Percentiles rank a stretch among this genome's conserved stretches.
phyloP scores from a whole-genome alignment of 2,113 vertebrate genomes.

The Etia nguti region DNA sequence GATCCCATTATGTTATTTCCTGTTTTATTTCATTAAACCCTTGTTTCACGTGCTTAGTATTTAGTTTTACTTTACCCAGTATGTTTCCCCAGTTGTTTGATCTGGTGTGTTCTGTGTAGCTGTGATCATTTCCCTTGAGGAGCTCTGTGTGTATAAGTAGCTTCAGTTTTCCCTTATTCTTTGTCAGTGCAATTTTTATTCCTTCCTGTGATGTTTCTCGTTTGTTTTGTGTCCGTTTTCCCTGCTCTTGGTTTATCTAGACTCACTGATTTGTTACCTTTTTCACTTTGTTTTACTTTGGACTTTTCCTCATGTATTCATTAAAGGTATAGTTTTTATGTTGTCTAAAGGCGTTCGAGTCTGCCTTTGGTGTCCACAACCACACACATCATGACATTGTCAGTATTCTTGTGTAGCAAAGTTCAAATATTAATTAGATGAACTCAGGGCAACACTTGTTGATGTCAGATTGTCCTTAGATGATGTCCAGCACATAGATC shows the following conservation, averaged over 20 bases:
- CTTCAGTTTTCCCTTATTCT: background rate
- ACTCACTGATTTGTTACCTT: background rate
- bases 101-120: background rate
- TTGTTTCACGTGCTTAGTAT: background rate
- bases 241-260: background rate
- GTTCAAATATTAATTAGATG: background rate
- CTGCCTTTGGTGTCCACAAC: background rate
- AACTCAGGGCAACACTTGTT: background rate
- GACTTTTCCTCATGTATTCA: background rate
- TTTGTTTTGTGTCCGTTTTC: background rate
- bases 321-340: background rate
- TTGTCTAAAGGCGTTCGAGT: background rate
- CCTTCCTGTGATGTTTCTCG: background rate
- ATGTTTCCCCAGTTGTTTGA: background rate
- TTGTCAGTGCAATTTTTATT: background rate
- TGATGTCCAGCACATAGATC: background rate
- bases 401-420: background rate
- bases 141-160: background rate
- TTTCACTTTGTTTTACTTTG: background rate
- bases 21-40: background rate
- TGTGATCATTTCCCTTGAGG: background rate
- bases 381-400: background rate
- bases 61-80: background rate
- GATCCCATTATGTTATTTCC: background rate
- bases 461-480: background rate